Percentiles rank a stretch among this genome's conserved stretches.
Conservation (phyloP, 2,797 vertebrate species). For the Poecilia gillii region DNA sequence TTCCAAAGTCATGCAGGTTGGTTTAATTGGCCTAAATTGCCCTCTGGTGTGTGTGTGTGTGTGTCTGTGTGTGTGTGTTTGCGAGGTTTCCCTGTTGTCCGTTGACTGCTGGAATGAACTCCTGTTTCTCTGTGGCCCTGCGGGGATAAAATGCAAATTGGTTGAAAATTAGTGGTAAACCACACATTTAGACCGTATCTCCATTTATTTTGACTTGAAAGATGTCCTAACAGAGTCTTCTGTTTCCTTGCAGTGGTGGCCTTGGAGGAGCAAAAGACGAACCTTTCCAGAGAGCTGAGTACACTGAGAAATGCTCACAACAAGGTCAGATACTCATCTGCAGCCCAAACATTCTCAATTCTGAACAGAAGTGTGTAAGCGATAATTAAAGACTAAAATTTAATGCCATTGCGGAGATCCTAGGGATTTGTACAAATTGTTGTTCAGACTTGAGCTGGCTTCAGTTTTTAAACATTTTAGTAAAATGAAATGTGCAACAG, state of each 20-base stretch:
- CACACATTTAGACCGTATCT: slow-evolving; percentile 1
- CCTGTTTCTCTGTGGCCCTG: neutral
- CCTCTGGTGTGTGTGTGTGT: neutral
- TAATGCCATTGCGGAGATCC: neutral
- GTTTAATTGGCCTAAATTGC: neutral
- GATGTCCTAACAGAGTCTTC: neutral
- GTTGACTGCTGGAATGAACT: neutral
- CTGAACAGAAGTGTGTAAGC: neutral
- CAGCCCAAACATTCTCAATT: neutral
- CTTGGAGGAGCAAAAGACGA: slow-evolving; percentile 81
- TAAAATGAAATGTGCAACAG: neutral
- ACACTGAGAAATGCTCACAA: slow-evolving; percentile 75
- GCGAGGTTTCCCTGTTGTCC: neutral
- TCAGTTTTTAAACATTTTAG: neutral
- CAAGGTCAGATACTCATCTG: slow-evolving; percentile 72
- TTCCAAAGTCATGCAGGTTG: neutral
- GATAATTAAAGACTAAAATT: neutral
- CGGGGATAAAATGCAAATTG: neutral
- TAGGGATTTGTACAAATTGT: neutral
- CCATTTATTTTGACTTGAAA: neutral
- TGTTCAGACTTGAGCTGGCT: neutral
- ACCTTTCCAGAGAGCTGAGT: slow-evolving; percentile 76
- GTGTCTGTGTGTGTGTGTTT: neutral
- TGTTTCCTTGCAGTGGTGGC: slow-evolving; percentile 76
- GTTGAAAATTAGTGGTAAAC: neutral